Evolutionary conservation across 2,113 vertebrate species (phyloP), one percentile per base, ranked within the genome.

Genomic region (Bombycilla garrulus): DNA sequence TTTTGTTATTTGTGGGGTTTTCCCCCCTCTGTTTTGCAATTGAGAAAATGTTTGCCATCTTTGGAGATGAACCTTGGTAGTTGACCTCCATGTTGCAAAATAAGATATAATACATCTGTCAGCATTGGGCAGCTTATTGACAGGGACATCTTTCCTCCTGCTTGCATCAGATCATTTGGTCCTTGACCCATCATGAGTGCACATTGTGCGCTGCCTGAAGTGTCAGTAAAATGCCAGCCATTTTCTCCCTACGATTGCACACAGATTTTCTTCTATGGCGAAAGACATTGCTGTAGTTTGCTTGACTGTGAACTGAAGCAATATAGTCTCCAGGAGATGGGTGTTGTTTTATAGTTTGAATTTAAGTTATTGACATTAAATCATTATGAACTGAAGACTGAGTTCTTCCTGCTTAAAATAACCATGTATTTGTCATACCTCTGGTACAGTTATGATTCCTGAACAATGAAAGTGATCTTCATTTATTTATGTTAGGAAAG

Each of bases 21-120:
- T 19, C 4, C 5, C 23, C 22, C 25, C 19, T 81, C 48, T 35
- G 22, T 94, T 95, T 96, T 95, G 91, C 86, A 92, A 86, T 29
- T 97, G 79, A 93, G 64, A 96, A 95, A 94, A 83, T 93, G 88
- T 97, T 97, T 96, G 67, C 51, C 31, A 6, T 92, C 67, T 94
- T 83, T 93, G 77, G 67, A 94, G 91, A 88, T 88, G 71, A 94
- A 74, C 94, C 95, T 96, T 95, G 91, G 31, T 67, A 78, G 38
- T 71, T 97, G 86, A 94, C 88, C 88, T 86, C 45, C 2, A 1
- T 77, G 79, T 96, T 96, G 93, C 88, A 94, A 93, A 95, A 82
- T 81, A 70, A 92, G 24, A 66, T 88, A 42, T 83, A 83, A 77
- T 66, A 65, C 31, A 83, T 76, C 50, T 93, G 96, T 93, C 67